These are phyloP conservation scores for Diploptera punctata DNA, from an alignment of 2,888 invertebrate genomes.

Conservation along the genomic window DNA sequence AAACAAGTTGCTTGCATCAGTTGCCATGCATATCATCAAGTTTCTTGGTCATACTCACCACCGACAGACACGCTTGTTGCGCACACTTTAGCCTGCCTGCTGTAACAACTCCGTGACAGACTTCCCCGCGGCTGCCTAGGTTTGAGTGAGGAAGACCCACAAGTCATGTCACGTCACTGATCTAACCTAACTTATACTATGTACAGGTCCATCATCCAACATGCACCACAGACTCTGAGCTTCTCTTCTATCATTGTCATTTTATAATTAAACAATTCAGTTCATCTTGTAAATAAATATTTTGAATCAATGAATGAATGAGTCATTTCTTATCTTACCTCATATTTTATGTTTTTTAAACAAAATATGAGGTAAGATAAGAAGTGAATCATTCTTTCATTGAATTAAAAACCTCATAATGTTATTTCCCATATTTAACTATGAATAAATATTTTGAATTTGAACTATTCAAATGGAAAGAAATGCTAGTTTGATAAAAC, in stretches of 20 bases:
- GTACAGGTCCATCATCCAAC: conserved; percentile 22
- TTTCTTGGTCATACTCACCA: conserved; percentile 37
- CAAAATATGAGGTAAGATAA: too few species aligned
- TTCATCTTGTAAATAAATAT: too few species aligned
- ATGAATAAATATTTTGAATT: too few species aligned
- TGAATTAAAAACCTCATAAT: too few species aligned
- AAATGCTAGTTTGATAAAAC: too few species aligned
- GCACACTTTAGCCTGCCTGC: conserved; percentile 28
- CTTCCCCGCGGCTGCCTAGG: conserved; percentile 43
- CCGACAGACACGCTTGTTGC: conserved; percentile 30
- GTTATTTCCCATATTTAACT: too few species aligned
- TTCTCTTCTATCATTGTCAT: background rate
- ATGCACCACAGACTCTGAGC: conserved; percentile 11
- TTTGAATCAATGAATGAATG: too few species aligned
- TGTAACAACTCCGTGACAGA: conserved; percentile 36
- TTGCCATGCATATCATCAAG: conserved; percentile 7
- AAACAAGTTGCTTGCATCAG: background rate
- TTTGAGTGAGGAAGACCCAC: conserved; percentile 43
- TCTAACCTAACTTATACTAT: conserved; percentile 37
- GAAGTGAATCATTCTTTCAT: too few species aligned
- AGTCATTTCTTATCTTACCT: too few species aligned
- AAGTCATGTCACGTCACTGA: conserved; percentile 40
- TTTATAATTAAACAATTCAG: too few species aligned
- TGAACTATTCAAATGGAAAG: background rate
- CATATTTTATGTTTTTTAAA: too few species aligned